Base-by-base conservation (phyloP, 2,113 vertebrate species). In the Pygoscelis antarcticus region DNA sequence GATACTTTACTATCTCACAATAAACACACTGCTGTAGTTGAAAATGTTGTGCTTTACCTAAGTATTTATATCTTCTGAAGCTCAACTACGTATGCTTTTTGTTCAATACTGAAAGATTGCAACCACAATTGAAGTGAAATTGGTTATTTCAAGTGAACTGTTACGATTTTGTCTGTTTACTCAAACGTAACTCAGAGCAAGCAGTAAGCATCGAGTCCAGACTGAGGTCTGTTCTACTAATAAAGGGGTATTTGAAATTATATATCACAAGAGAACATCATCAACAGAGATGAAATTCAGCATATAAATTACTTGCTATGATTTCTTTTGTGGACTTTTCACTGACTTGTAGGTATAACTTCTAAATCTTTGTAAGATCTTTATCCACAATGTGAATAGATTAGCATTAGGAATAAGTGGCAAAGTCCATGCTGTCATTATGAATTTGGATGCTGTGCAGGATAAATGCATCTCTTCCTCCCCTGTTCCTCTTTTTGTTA, bases 401-500 rank as follows among this genome's bases (percentile, higher is more conserved):
- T 54, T 7, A 54, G 15, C 27, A 16, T 49, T 38, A 38, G 38
- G 60, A 60, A 4, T n/a, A 58, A 70, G 22, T 21, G 15, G 7
- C 16, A 2, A 38, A 87, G 29, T 69, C 7, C 13, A 4, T 57
- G 7, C 20, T 60, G 11, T 57, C 25, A 2, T 38, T n/a, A 34
- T 25, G 8, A 78, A 36, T 61, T 30, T 36, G 13, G n/a, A 27
- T 29, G 10, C n/a, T 27, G 18, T 36, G 29, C 47, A 54, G 17
- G 8, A 16, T 9, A 66, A 71, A 44, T 47, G 3, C 8, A 17
- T 5, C 3, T 76, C 27, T 22, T 7, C 14, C 8, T 11, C 29
- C 6, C 9, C 2, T 42, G 0, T 30, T 65, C 4, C 3, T 1
- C 0, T 55, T 14, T 15, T 34, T 65, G 11, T 42, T 62, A 34